Percentiles rank a stretch among this genome's conserved stretches.
phyloP scores from a whole-genome alignment of 2,888 invertebrate species.

The Drosophila emarginata region DNA sequence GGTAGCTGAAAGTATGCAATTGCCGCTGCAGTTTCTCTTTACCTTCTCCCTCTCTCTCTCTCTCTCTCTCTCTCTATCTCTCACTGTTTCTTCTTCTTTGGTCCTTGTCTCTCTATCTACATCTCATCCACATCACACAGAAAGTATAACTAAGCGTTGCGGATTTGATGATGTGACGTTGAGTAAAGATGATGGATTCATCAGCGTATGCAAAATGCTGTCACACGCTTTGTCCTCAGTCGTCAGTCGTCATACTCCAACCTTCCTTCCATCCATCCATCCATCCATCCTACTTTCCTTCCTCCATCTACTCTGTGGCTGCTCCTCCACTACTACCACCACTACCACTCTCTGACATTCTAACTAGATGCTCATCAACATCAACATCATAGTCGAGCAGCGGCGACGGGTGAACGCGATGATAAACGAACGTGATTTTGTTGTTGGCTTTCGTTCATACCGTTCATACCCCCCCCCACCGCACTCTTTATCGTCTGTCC shows the following conservation, averaged over 20 bases:
- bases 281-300: conserved; percentile 17
- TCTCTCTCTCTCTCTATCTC: conserved; percentile 10
- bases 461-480: background rate
- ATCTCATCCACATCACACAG: conserved; percentile 17
- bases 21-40: conserved; percentile 37
- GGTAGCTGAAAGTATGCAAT: conserved; percentile 32
- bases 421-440: conserved; percentile 75
- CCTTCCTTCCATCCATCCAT: no score
- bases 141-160: conserved; percentile 71
- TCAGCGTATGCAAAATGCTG: conserved; percentile 80
- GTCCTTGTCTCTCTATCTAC: conserved; percentile 6
- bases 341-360: conserved; percentile 12
- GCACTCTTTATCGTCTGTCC: conserved; percentile 7
- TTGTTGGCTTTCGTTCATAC: conserved; percentile 58
- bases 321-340: conserved; percentile 16
- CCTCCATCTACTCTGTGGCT: no score
- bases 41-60: conserved; percentile 28
- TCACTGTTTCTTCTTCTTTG: background rate
- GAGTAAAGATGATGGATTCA: conserved; percentile 80
- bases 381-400: conserved; percentile 66
- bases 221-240: conserved; percentile 72
- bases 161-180: conserved; percentile 80
- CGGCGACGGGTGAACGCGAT: conserved; percentile 62
- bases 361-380: conserved; percentile 69
- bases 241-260: conserved; percentile 28